A percentile compares a stretch with the other conserved stretches of the same genome.
These are phyloP conservation scores for Acrocephalus arundinaceus DNA, from an alignment of 2,113 vertebrate genomes.

Conservation along the genomic window DNA sequence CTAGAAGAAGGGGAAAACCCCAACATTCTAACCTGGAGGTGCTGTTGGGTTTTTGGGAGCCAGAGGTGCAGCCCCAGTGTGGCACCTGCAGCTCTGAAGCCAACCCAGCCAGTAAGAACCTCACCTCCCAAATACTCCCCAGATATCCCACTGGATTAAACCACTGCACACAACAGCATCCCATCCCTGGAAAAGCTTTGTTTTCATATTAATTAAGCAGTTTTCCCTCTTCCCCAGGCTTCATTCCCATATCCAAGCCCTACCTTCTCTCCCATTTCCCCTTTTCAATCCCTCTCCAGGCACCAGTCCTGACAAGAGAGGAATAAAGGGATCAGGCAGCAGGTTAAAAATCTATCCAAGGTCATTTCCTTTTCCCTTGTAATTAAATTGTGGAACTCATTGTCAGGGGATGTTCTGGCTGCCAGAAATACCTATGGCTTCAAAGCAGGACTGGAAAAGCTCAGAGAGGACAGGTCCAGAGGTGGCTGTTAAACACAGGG, in stretches of 20 bases:
- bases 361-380: conserved; percentile 20
- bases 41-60: background rate
- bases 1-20: background rate
- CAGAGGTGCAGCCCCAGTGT: background rate
- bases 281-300: background rate
- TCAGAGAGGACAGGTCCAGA: background rate
- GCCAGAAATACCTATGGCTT: conserved; percentile 37
- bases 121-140: background rate
- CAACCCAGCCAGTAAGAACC: background rate
- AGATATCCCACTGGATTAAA: background rate
- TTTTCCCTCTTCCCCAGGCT: background rate
- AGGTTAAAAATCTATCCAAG: conserved; percentile 22
- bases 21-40: background rate
- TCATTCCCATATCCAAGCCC: background rate
- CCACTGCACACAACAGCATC: background rate
- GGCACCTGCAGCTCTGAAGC: background rate
- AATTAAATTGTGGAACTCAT: conserved; percentile 42
- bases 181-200: background rate
- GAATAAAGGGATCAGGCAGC: conserved; percentile 44
- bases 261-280: background rate
- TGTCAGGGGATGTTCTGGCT: conserved; percentile 31
- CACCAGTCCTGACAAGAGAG: conserved; percentile 6
- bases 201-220: background rate
- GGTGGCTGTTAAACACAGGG: background rate
- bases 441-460: conserved; percentile 6